A percentile compares a stretch with the other conserved stretches of the same genome.
These are phyloP conservation scores for Cataglyphis livida DNA, from an alignment of 2,888 invertebrate genomes.

Conservation along the genomic window DNA sequence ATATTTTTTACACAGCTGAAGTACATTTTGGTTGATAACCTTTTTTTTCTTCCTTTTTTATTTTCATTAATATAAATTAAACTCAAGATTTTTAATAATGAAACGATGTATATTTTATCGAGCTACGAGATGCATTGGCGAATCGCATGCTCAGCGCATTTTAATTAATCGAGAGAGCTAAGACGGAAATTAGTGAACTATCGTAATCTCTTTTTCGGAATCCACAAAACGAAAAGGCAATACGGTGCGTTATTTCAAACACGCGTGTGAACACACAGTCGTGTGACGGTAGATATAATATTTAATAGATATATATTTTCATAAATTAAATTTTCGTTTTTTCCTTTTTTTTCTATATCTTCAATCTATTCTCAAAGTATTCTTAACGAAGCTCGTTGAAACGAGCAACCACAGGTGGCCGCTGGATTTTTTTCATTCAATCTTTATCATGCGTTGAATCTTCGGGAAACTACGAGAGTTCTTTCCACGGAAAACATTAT, in stretches of 20 bases:
- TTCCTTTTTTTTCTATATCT: constrained; percentile 16
- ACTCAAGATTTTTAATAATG: background rate
- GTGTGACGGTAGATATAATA: constrained; percentile 48
- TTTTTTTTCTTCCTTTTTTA: background rate
- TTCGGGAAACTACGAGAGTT: background rate
- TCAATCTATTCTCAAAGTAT: constrained; percentile 62
- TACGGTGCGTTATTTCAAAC: constrained; percentile 25
- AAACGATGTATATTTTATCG: background rate
- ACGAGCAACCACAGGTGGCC: constrained; percentile 19
- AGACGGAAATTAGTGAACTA: constrained; percentile 60
- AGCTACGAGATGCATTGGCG: background rate
- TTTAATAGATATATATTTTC: constrained; percentile 70
- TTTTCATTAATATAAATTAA: constrained; percentile 2
- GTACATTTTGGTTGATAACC: background rate
- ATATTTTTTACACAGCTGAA: constrained; percentile 39
- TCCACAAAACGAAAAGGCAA: constrained; percentile 44
- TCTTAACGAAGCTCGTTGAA: constrained; percentile 57
- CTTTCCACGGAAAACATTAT: background rate
- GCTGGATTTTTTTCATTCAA: constrained; percentile 21
- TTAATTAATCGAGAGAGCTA: constrained; percentile 67
- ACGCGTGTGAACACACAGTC: constrained; percentile 32
- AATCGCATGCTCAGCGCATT: constrained; percentile 19
- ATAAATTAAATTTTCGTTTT: constrained; percentile 61
- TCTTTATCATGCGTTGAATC: background rate
- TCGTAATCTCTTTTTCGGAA: constrained; percentile 60